phyloP scores from a whole-genome alignment of 2,113 vertebrate species.

The Cyprinodon brontotheroides region DNA sequence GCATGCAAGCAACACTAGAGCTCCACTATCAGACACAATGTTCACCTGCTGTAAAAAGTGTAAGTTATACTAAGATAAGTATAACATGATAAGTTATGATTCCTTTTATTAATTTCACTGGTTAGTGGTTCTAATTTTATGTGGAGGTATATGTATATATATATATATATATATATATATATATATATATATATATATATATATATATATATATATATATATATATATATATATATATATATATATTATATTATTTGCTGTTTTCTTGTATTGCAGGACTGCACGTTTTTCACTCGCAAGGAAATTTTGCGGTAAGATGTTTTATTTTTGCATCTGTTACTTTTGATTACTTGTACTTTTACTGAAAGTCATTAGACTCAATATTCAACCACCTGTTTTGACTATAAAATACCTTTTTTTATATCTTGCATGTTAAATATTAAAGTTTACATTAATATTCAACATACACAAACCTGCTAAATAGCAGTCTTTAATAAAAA shows the following conservation, averaged over 20 bases:
- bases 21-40: neutral
- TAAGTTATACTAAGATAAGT: too few species aligned
- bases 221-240: too few species aligned
- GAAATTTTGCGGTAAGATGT: conserved; percentile 93
- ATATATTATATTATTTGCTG: neutral
- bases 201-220: too few species aligned
- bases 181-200: too few species aligned
- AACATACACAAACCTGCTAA: neutral
- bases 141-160: neutral
- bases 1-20: neutral
- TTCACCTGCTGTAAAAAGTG: too few species aligned
- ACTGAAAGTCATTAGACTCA: neutral
- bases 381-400: neutral
- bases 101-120: too few species aligned
- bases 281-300: conserved; percentile 96
- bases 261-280: conserved; percentile 86
- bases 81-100: too few species aligned
- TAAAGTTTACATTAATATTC: neutral
- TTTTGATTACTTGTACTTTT: neutral
- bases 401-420: neutral
- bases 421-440: neutral
- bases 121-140: neutral
- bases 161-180: too few species aligned
- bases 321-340: neutral
- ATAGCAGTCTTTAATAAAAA: neutral